These are phyloP conservation scores for Pomatostomus ruficeps DNA, from an alignment of 2,113 vertebrate species.

Conservation along the genomic window DNA sequence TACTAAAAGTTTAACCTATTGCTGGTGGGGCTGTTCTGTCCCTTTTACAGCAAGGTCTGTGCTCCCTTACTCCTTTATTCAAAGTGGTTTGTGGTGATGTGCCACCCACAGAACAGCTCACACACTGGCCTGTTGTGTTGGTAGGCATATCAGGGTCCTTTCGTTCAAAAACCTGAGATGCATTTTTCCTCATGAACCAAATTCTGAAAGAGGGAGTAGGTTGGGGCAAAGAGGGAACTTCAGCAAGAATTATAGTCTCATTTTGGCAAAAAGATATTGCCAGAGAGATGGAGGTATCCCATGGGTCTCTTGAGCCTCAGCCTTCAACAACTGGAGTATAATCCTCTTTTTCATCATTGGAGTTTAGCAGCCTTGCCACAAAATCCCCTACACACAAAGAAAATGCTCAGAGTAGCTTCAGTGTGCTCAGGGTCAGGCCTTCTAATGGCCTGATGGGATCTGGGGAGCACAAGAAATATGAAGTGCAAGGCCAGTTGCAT, in stretches of 20 bases:
- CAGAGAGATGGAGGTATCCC: not conserved
- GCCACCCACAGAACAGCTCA: not conserved
- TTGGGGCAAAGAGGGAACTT: not conserved
- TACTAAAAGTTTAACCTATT: not conserved
- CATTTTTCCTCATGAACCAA: not conserved
- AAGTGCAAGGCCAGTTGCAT: slow-evolving; percentile 49
- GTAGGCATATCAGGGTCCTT: not conserved
- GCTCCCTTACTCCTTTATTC: not conserved
- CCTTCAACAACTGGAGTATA: not conserved
- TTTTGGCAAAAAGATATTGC: not conserved
- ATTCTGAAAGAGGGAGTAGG: not conserved
- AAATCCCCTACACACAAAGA: not conserved
- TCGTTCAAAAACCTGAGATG: not conserved
- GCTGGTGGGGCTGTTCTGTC: not conserved
- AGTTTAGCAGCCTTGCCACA: not conserved
- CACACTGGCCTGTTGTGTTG: not conserved
- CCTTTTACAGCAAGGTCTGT: not conserved
- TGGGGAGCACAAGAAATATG: slow-evolving; percentile 43
- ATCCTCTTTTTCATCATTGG: not conserved
- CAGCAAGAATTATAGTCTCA: not conserved
- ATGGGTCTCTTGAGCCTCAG: not conserved
- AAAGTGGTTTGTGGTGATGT: not conserved
- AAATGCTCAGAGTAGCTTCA: not conserved
- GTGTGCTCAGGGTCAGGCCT: not conserved
- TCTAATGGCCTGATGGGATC: slow-evolving; percentile 34